A percentile compares a stretch with the other conserved stretches of the same genome.
Evolutionary conservation across 2,888 invertebrate species (phyloP).

Genomic region (Cantharis nigra): DNA sequence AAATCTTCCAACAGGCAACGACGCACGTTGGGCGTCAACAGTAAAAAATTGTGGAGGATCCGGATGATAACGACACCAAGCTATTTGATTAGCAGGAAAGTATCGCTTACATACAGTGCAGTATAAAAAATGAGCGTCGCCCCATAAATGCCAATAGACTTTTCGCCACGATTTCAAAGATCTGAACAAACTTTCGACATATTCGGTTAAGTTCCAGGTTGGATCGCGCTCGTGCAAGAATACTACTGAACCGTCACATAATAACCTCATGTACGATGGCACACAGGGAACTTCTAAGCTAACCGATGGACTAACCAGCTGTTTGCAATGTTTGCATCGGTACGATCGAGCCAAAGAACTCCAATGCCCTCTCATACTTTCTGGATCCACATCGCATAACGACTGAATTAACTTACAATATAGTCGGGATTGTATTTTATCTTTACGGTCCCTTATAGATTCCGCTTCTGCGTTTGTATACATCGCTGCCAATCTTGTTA

Average conservation of each 20-base stretch:
- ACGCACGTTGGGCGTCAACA: constrained; percentile 66
- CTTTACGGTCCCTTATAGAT: constrained; percentile 81
- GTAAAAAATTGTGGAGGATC: constrained; percentile 76
- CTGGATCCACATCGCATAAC: constrained; percentile 75
- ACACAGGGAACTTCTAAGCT: constrained; percentile 75
- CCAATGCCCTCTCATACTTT: constrained; percentile 79
- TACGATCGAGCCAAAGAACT: constrained; percentile 78
- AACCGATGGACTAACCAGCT: constrained; percentile 71
- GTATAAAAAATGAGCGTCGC: constrained; percentile 83
- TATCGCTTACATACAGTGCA: constrained; percentile 79
- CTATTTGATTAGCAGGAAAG: constrained; percentile 77
- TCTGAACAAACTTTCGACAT: constrained; percentile 74
- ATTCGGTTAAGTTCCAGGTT: constrained; percentile 81
- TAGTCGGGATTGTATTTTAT: constrained; percentile 83
- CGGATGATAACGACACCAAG: constrained; percentile 83
- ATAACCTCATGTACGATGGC: constrained; percentile 72
- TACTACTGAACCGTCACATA: constrained; percentile 72
- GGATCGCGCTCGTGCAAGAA: constrained; percentile 75
- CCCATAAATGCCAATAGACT: constrained; percentile 93
- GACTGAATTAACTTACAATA: constrained; percentile 83
- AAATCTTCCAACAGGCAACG: constrained; percentile 71
- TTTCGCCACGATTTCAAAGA: constrained; percentile 83
- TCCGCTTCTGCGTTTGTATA: constrained; percentile 89
- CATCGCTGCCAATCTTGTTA: constrained; percentile 79
- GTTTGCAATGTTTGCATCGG: constrained; percentile 76